These are phyloP conservation scores for Antedon mediterranea DNA, from an alignment of 53 echinoderm and acorn worm species.

Conservation along the genomic window DNA sequence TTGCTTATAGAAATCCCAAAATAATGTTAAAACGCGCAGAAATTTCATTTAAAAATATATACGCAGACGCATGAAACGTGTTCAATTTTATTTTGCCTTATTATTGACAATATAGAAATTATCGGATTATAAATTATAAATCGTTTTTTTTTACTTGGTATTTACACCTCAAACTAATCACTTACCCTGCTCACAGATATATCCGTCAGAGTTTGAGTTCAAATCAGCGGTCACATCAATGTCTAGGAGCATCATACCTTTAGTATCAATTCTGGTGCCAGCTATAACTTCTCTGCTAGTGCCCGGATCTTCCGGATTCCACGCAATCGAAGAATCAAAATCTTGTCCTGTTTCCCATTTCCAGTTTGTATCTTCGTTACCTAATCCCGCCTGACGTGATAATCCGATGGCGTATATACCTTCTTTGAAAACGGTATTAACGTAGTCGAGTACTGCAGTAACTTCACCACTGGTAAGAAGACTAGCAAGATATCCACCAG, in stretches of 20 bases:
- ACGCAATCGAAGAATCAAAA: neutral
- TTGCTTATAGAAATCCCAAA: no score
- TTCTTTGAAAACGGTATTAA: neutral
- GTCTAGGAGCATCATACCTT: neutral
- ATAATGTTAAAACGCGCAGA: no score
- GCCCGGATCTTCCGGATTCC: neutral
- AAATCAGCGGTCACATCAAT: neutral
- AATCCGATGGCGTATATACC: neutral
- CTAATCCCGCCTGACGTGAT: neutral
- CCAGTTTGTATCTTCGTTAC: neutral
- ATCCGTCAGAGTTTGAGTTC: neutral
- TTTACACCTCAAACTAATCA: no score
- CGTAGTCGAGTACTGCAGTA: neutral
- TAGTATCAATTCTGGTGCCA: neutral
- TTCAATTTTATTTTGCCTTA: no score
- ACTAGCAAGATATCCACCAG: neutral
- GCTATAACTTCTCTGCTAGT: no score
- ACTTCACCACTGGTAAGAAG: neutral
- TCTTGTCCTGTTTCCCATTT: neutral
- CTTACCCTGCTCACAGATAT: neutral
- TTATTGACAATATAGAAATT: no score
- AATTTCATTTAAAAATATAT: no score
- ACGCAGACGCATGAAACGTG: no score
- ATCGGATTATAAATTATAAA: no score
- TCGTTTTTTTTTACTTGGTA: no score